Conservation (phyloP, 2,888 invertebrate genomes). For the Drosophila macrospina region DNA sequence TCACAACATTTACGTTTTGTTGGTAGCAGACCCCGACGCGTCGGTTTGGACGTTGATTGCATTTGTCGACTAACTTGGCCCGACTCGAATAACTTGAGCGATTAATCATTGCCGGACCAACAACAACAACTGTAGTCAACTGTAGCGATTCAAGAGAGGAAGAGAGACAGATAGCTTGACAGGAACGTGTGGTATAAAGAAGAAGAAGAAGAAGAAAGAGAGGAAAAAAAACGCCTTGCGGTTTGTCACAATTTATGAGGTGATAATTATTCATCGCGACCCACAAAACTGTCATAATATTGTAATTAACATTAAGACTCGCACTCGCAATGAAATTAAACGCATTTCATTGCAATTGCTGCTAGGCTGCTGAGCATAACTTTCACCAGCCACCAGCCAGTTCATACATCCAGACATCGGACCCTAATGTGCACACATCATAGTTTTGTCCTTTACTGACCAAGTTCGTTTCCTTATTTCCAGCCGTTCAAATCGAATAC, state of each 20-base stretch:
- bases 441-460: conserved; percentile 35
- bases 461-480: conserved; percentile 69
- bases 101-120: conserved; percentile 68
- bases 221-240: conserved; percentile 63
- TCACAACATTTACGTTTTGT: conserved; percentile 82
- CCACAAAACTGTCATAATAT: conserved; percentile 79
- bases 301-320: conserved; percentile 78
- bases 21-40: background rate
- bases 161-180: conserved; percentile 15
- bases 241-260: conserved; percentile 83
- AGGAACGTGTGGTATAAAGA: conserved; percentile 18
- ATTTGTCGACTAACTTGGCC: conserved; percentile 68
- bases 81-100: conserved; percentile 74
- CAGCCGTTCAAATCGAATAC: conserved; percentile 51
- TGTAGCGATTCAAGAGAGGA: background rate
- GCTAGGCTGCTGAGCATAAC: conserved; percentile 16
- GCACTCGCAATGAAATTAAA: conserved; percentile 69
- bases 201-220: conserved; percentile 1
- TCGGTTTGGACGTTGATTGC: conserved; percentile 62
- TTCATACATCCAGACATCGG: conserved; percentile 1
- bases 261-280: conserved; percentile 81
- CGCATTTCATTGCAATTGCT: conserved; percentile 73
- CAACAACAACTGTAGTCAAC: conserved; percentile 6
- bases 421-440: conserved; percentile 40
- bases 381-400: conserved; percentile 52